Evolutionary conservation across 2,888 invertebrate species (phyloP), one percentile per base, ranked within the genome.

Genomic region (Stenurella melanura): DNA sequence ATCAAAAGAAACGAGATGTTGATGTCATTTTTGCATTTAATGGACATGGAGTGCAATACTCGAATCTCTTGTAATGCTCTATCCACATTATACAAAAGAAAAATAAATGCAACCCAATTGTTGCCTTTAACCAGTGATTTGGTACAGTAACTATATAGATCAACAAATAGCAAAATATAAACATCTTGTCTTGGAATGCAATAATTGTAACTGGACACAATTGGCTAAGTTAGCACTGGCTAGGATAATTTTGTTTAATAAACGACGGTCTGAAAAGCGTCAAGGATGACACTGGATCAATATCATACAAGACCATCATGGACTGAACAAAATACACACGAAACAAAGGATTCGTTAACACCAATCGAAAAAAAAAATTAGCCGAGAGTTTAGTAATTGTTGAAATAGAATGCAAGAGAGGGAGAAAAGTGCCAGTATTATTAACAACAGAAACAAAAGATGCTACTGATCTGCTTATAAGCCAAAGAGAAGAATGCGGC

Each of bases 191-290:
- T 30, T n/a, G n/a, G n/a, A n/a, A 17, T 17, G 34, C n/a, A n/a
- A n/a, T 10, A 34, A 63, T n/a, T 15, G 0, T 11, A 66, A 26
- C 11, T 74, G 68, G 74, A 38, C 17, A 4, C n/a, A 50, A 54
- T 34, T 74, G 42, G 68, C 74, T 11, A 21, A 42, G 9, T 42
- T 58, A 26, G 26, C n/a, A 17, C 12, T 71, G 30, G 18, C 42
- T 5, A 57, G 60, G 66, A 75, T 75, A 58, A 60, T 75, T 18
- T 30, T 75, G 19, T 75, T 75, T 66, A 75, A 75, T 19, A 75
- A 75, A 71, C 26, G 75, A 19, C 64, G 75, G 18, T 71, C 75
- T 17, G 75, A 12, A 58, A 75, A 58, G 75, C 58, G 11, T 34
- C 75, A 12, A 30, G 58, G 26, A 75, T 74, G 21, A 18, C 58